phyloP scores from a whole-genome alignment of 2,113 vertebrate genomes.

The Lutjanus erythropterus region DNA sequence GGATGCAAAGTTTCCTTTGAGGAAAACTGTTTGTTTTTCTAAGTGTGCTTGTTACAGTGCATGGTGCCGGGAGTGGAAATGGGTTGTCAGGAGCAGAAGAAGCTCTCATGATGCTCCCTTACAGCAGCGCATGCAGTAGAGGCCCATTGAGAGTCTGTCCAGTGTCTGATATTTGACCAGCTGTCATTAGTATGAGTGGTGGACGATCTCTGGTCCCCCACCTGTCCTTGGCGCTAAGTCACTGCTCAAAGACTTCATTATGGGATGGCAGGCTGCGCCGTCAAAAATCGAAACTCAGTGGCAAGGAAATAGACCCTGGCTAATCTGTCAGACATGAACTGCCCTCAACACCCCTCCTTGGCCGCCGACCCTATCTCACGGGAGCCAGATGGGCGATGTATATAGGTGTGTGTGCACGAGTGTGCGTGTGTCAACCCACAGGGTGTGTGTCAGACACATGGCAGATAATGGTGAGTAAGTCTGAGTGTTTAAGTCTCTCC shows the following conservation, averaged over 20 bases:
- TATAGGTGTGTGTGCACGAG: neutral
- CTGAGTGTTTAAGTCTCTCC: conserved; percentile 16
- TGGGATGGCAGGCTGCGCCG: conserved; percentile 48
- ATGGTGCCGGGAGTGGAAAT: neutral
- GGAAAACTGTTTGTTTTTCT: neutral
- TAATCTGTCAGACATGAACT: conserved; percentile 65
- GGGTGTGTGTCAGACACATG: conserved; percentile 39
- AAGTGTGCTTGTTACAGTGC: neutral
- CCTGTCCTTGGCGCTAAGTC: conserved; percentile 69
- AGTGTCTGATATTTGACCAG: conserved; percentile 39
- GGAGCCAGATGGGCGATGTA: conserved; percentile 36
- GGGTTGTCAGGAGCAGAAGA: conserved; percentile 5
- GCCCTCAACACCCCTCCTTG: conserved; percentile 39
- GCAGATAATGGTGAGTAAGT: conserved; percentile 30
- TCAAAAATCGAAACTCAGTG: conserved; percentile 67
- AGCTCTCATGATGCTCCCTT: conserved; percentile 14
- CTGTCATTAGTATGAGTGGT: conserved; percentile 58
- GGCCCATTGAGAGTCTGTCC: conserved; percentile 15
- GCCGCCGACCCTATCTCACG: conserved; percentile 39
- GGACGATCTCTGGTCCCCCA: conserved; percentile 34
- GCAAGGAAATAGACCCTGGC: conserved; percentile 60
- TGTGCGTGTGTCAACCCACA: conserved; percentile 17
- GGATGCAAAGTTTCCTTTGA: neutral
- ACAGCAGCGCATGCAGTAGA: conserved; percentile 12
- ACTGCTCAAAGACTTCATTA: conserved; percentile 73